Evolutionary conservation across 1,140 invertebrate genomes (phyloP), one percentile per base, ranked within the genome.

Genomic region (Uloborus diversus): DNA sequence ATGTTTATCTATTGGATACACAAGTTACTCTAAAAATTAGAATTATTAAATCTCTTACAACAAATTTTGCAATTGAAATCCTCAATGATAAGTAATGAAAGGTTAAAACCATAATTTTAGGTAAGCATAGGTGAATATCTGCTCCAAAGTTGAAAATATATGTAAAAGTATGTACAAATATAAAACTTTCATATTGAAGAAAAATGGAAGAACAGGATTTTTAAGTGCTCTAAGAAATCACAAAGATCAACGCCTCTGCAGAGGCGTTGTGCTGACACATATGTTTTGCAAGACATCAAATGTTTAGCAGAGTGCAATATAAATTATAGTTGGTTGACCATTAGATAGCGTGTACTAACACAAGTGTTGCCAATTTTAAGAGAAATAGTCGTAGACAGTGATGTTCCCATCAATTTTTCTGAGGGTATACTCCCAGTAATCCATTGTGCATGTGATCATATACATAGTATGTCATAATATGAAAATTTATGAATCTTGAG

Each of bases 121-220:
- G n/a, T n/a, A n/a, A n/a, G n/a, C n/a, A n/a, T n/a, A n/a, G n/a
- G n/a, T n/a, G n/a, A n/a, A n/a, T n/a, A n/a, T n/a, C n/a, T n/a
- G n/a, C n/a, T n/a, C n/a, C n/a, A n/a, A n/a, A n/a, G n/a, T n/a
- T n/a, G n/a, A n/a, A n/a, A n/a, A n/a, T n/a, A n/a, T n/a, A n/a
- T n/a, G n/a, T n/a, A n/a, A n/a, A n/a, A n/a, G n/a, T n/a, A n/a
- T n/a, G n/a, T n/a, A 42, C 17, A 9, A 42, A 42, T 1, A 42
- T 42, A 42, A 9, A 42, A 13, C 37, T 13, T 13, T 42, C 37
- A 9, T 17, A 9, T 42, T 13, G 37, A 17, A 57, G 25, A 17
- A 73, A 73, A 70, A 73, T 73, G 69, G 69, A 73, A 73, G 69
- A 73, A 73, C 69, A 73, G 30, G 69, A 73, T 73, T 73, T 61